phyloP scores from a whole-genome alignment of 2,797 vertebrate species.

The Kryptopterus vitreolus region DNA sequence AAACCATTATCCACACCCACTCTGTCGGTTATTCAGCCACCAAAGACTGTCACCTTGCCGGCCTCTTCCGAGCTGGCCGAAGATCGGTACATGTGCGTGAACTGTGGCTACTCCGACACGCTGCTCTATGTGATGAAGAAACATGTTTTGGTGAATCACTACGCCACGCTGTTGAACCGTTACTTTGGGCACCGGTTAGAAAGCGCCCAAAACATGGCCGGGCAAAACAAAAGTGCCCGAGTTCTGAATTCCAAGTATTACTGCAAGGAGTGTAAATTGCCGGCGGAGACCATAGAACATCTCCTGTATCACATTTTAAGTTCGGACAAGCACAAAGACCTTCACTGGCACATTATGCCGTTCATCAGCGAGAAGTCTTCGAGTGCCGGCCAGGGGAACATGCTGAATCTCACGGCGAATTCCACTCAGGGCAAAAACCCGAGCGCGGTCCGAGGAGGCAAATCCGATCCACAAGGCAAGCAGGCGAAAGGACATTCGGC shows the following conservation, averaged over 20 bases:
- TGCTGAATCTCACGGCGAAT: slow-evolving; percentile 72
- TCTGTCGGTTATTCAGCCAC: slow-evolving; percentile 27
- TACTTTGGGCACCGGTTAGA: slow-evolving; percentile 75
- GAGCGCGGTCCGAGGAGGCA: slow-evolving; percentile 42
- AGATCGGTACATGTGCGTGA: slow-evolving; percentile 76
- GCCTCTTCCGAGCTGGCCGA: slow-evolving; percentile 25
- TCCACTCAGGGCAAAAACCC: slow-evolving; percentile 41
- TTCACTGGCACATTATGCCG: slow-evolving; percentile 79
- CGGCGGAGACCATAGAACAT: slow-evolving; percentile 78
- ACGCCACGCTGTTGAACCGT: slow-evolving; percentile 69
- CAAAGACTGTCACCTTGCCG: slow-evolving; percentile 35
- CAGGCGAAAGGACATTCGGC: slow-evolving; percentile 39
- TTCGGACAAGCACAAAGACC: slow-evolving; percentile 79
- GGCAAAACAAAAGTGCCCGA: slow-evolving; percentile 21
- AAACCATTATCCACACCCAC: slow-evolving; percentile 49
- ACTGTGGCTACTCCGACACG: slow-evolving; percentile 81
- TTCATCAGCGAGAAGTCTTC: slow-evolving; percentile 73
- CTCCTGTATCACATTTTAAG: slow-evolving; percentile 85
- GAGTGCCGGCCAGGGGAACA: slow-evolving; percentile 51
- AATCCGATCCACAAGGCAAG: slow-evolving; percentile 17
- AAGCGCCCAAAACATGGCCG: slow-evolving; percentile 4
- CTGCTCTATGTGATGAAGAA: slow-evolving; percentile 87
- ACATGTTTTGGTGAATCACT: slow-evolving; percentile 84
- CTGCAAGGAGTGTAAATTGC: slow-evolving; percentile 80
- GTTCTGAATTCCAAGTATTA: slow-evolving; percentile 65